phyloP scores from a whole-genome alignment of 2,113 vertebrate genomes.

The Ellobius talpinus region DNA sequence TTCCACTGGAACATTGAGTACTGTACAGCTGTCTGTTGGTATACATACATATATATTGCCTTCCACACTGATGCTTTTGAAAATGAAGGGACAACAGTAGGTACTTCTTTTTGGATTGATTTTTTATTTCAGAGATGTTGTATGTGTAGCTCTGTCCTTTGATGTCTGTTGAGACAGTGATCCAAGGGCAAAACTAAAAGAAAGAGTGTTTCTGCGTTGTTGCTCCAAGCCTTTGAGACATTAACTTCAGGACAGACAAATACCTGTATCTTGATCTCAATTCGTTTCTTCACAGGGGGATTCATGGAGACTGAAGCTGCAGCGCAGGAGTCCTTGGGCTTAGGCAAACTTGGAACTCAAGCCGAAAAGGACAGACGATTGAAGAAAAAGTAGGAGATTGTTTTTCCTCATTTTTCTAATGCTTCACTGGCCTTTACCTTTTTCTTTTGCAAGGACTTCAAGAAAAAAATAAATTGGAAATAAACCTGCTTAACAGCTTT shows the following conservation, averaged over 20 bases:
- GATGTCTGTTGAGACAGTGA: not conserved
- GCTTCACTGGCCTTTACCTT: not conserved
- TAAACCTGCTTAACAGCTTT: not conserved
- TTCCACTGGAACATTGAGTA: not conserved
- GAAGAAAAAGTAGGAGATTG: slow-evolving; percentile 95
- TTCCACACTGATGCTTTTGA: not conserved
- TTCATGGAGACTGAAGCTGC: slow-evolving; percentile 94
- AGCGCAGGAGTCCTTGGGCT: slow-evolving; percentile 93
- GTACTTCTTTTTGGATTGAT: not conserved
- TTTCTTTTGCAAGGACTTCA: not conserved
- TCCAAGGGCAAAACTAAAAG: not conserved
- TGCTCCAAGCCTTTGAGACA: not conserved
- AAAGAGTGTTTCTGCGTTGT: not conserved
- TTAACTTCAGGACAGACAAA: not conserved
- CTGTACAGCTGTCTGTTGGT: not conserved
- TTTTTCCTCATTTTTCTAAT: not conserved
- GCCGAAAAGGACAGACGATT: slow-evolving; percentile 98
- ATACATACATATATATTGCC: not conserved
- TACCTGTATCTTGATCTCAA: not conserved
- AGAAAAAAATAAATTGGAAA: not conserved
- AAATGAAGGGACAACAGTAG: not conserved
- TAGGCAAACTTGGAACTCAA: slow-evolving; percentile 97
- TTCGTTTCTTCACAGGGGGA: slow-evolving; percentile 88
- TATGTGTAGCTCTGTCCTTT: not conserved
- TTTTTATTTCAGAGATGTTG: not conserved